Evolutionary conservation across 2,113 vertebrate species (phyloP), one percentile per base, ranked within the genome.

Genomic region (Crotalus helleri): DNA sequence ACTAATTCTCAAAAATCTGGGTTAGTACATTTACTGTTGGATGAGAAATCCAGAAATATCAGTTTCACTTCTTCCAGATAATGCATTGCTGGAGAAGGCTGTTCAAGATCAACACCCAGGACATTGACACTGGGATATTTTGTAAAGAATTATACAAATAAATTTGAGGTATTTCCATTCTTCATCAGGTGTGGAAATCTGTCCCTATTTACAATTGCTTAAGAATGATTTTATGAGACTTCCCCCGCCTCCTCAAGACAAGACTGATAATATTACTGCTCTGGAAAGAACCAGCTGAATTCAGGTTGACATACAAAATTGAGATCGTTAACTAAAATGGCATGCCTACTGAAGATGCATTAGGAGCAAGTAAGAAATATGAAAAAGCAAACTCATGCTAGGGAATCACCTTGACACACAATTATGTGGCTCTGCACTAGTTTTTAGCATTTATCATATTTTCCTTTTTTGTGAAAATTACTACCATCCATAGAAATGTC

Each of bases 291-390:
- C 39, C 81, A 87, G 9, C 64, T 91, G 94, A 94, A 85, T 49
- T 95, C 58, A 90, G 90, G n/a, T 6, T 96, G 93, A 13, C 58
- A 49, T 53, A 88, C 88, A 92, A 91, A 96, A 94, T 90, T n/a
- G 93, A 93, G 92, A 81, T 86, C 0, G 3, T 95, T 92, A 94
- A 91, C 49, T 91, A 91, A 93, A 94, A 95, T 94, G 91, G 94
- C 69, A 44, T 64, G 61, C 92, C 94, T 93, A 91, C 92, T 92
- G 88, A 59, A 93, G 88, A 51, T 85, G 13, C 69, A 46, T 92
- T 92, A 93, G 88, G 88, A 93, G 8, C 39, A 93, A 93, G 86
- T 69, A 85, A 93, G 89, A 96, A 94, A 95, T 44, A 81, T 90
- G 86, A 81, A 89, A 57, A n/a, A 49, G 92, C 69, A 92, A 92